A percentile compares a stretch with the other conserved stretches of the same genome.
These are phyloP conservation scores for Tribolium castaneum DNA, from an alignment of 1,140 invertebrate species.

Conservation along the genomic window DNA sequence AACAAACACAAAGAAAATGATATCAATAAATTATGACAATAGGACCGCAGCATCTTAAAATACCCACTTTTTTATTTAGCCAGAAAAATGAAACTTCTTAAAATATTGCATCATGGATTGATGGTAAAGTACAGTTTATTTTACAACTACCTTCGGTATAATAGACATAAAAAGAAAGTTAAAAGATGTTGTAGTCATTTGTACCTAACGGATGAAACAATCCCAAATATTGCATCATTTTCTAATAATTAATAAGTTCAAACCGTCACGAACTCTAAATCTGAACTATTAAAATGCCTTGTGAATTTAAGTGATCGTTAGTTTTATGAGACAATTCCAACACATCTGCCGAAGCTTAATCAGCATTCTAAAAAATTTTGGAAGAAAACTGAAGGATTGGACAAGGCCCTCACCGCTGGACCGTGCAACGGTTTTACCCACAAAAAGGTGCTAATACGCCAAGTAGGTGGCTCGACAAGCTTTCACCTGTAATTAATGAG, in stretches of 20 bases:
- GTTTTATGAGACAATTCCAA: background rate
- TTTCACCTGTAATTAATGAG: background rate
- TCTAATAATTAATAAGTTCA: slow-evolving; percentile 2
- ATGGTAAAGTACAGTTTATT: slow-evolving; percentile 6
- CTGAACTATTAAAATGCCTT: slow-evolving; percentile 4
- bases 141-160: slow-evolving; percentile 1
- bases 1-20: too few relatives aligned
- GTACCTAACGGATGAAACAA: slow-evolving; percentile 12
- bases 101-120: background rate
- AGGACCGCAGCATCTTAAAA: too few relatives aligned
- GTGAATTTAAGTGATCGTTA: background rate
- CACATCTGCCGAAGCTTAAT: background rate
- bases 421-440: slow-evolving; percentile 5
- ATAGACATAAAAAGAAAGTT: slow-evolving; percentile 23
- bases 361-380: background rate
- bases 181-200: slow-evolving; percentile 1
- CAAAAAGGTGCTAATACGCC: background rate
- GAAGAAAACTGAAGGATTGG: background rate
- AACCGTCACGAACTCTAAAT: background rate
- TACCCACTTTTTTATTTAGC: too few relatives aligned
- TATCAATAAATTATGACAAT: too few relatives aligned
- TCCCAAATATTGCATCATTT: slow-evolving; percentile 29
- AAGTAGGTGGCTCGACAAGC: background rate
- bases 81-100: background rate
- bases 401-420: background rate